Evolutionary conservation across 1,140 invertebrate genomes (phyloP).

Genomic region (Zaprionus africanus): DNA sequence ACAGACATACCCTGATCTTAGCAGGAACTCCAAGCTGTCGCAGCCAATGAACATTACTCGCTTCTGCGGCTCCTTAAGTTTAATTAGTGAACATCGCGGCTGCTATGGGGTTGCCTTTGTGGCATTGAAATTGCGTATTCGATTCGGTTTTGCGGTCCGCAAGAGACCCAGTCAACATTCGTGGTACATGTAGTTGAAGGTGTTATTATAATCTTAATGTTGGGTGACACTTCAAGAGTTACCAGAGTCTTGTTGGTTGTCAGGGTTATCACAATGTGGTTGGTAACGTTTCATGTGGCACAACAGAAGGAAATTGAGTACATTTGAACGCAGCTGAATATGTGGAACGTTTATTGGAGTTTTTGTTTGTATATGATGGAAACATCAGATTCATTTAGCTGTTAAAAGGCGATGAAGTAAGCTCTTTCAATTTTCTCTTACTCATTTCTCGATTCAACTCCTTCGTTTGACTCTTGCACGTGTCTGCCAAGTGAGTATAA

Average conservation of each 20-base stretch:
- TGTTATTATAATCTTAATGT: constrained; percentile 10
- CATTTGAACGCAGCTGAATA: background rate
- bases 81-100: constrained; percentile 52
- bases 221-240: constrained; percentile 24
- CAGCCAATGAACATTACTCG: constrained; percentile 43
- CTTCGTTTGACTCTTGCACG: background rate
- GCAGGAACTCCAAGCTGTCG: constrained; percentile 13
- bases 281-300: background rate
- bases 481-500: background rate
- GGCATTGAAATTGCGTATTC: constrained; percentile 52
- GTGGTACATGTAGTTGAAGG: background rate
- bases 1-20: constrained; percentile 11
- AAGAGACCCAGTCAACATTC: background rate
- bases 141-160: constrained; percentile 62
- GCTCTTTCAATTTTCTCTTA: no score
- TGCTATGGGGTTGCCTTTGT: constrained; percentile 29
- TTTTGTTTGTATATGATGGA: background rate
- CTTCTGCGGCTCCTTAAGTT: constrained; percentile 64
- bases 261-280: background rate
- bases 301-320: background rate
- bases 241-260: background rate
- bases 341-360: background rate
- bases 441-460: no score
- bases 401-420: no score
- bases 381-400: no score